phyloP scores from a whole-genome alignment of 1,140 invertebrate genomes.

The Andricus grossulariae region DNA sequence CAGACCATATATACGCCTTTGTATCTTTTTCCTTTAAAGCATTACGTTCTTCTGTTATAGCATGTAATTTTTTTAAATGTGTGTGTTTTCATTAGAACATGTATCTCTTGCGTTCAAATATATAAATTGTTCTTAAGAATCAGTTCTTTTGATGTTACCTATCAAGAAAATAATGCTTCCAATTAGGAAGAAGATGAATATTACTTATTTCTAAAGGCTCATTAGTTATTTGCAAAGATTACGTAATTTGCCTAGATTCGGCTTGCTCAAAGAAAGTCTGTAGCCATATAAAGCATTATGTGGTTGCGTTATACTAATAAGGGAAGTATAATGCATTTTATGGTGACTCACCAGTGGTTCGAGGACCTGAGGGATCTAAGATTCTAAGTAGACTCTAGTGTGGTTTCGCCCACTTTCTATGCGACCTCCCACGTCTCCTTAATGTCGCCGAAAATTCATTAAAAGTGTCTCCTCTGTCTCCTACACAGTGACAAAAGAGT shows the following conservation, averaged over 20 bases:
- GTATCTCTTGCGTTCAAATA: background rate
- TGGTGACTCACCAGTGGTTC: conserved; percentile 42
- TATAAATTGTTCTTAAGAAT: background rate
- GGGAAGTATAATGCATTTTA: conserved; percentile 41
- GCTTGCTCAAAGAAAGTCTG: conserved; percentile 9
- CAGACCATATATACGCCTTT: too few relatives aligned
- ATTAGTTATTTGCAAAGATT: background rate
- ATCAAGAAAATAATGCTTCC: too few relatives aligned
- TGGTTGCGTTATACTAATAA: conserved; percentile 48
- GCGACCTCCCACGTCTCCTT: conserved; percentile 47
- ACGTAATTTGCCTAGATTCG: conserved; percentile 10
- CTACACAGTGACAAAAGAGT: background rate
- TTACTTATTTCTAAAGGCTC: background rate
- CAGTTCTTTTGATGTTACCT: too few relatives aligned
- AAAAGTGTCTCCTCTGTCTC: conserved; percentile 22
- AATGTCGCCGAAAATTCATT: conserved; percentile 43
- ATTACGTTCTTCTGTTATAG: too few relatives aligned
- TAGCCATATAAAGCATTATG: conserved; percentile 17
- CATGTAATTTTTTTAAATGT: too few relatives aligned
- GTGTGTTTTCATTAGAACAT: too few relatives aligned
- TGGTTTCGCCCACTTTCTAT: conserved; percentile 32
- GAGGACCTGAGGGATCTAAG: conserved; percentile 32
- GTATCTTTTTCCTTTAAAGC: too few relatives aligned
- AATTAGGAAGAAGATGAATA: background rate
- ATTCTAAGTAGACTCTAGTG: conserved; percentile 36